These are phyloP conservation scores for Ramphastos sulfuratus DNA, from an alignment of 2,113 vertebrate species.

Conservation along the genomic window DNA sequence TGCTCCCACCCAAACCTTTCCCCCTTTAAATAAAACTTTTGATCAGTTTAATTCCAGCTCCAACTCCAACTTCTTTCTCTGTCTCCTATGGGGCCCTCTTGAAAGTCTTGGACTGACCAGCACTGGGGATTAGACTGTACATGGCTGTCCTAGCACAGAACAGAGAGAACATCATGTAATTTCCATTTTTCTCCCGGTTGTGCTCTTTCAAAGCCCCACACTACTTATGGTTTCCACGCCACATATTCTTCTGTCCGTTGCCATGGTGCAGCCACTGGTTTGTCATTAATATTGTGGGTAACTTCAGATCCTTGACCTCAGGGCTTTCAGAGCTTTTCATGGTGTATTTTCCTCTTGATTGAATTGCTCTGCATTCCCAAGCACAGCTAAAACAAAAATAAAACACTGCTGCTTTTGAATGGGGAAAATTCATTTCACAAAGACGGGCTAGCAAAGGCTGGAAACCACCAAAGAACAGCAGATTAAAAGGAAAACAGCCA, in stretches of 20 bases:
- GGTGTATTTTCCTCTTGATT: constrained; percentile 74
- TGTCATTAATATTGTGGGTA: constrained; percentile 75
- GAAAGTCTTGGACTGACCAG: constrained; percentile 7
- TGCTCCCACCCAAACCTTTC: background rate
- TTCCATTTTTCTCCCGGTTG: constrained; percentile 69
- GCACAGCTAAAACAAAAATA: constrained; percentile 67
- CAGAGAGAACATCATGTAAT: constrained; percentile 73
- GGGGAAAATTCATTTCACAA: constrained; percentile 63
- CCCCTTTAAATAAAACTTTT: background rate
- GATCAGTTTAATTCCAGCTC: background rate
- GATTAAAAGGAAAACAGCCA: constrained; percentile 50
- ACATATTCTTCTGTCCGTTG: constrained; percentile 65
- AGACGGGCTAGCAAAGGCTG: constrained; percentile 52
- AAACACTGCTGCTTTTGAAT: constrained; percentile 68
- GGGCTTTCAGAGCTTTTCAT: constrained; percentile 72
- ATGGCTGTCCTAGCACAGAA: constrained; percentile 63
- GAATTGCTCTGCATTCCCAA: constrained; percentile 73
- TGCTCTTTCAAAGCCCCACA: constrained; percentile 62
- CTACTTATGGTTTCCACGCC: constrained; percentile 63
- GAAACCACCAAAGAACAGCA: constrained; percentile 45
- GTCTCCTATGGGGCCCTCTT: background rate
- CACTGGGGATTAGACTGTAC: constrained; percentile 54
- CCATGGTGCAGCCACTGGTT: constrained; percentile 65
- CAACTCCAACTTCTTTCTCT: background rate
- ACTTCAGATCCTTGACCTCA: constrained; percentile 74